phyloP scores from a whole-genome alignment of 2,888 invertebrate genomes.

The Bembecia ichneumoniformis region DNA sequence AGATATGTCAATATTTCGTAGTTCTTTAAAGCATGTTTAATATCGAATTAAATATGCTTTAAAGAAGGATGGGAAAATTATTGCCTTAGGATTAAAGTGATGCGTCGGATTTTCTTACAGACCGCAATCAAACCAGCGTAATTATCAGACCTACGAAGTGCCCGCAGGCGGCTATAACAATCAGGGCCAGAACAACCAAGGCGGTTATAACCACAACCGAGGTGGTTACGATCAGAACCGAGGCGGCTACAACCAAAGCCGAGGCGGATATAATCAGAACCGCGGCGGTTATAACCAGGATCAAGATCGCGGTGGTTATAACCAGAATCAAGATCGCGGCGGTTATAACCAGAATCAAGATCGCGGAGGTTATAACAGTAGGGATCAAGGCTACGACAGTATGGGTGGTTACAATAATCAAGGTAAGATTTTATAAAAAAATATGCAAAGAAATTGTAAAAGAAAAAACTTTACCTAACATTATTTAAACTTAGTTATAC shows the following conservation, averaged over 20 bases:
- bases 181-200: slow-evolving; percentile 15
- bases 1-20: too few species aligned
- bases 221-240: slow-evolving; percentile 8
- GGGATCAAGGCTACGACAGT: slow-evolving; percentile 10
- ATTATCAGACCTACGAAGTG: slow-evolving; percentile 50
- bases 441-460: too few species aligned
- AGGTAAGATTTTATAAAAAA: neutral
- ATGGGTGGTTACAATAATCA: slow-evolving; percentile 7
- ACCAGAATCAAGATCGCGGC: slow-evolving; percentile 11
- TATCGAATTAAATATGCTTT: too few species aligned
- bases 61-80: too few species aligned
- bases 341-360: slow-evolving; percentile 12
- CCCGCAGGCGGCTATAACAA: slow-evolving; percentile 42
- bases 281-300: slow-evolving; percentile 15
- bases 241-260: slow-evolving; percentile 12
- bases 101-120: slow-evolving; percentile 21
- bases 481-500: too few species aligned
- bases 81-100: too few species aligned
- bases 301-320: slow-evolving; percentile 12
- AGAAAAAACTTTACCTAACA: too few species aligned
- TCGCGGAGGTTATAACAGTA: slow-evolving; percentile 14
- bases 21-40: too few species aligned
- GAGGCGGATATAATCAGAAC: slow-evolving; percentile 6
- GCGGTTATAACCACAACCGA: slow-evolving; percentile 8
- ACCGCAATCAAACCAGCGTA: slow-evolving; percentile 35